phyloP scores from a whole-genome alignment of 2,888 invertebrate species.

The Drosophila fungiperda region DNA sequence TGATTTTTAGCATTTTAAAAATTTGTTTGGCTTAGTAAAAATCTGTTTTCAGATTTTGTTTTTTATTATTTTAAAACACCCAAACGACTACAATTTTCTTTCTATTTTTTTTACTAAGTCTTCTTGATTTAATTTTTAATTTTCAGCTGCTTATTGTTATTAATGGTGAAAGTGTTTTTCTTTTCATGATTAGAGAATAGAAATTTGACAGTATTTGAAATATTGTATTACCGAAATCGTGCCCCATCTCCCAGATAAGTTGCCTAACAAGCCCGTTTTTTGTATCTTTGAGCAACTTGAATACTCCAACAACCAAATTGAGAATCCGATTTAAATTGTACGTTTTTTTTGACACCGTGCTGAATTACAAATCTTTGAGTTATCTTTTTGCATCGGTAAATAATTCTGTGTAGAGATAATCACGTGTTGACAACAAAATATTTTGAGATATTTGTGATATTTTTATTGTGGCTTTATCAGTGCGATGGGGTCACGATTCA shows the following conservation, averaged over 20 bases:
- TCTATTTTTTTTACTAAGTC: too few species aligned
- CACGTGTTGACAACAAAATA: slow-evolving; percentile 36
- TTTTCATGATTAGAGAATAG: background rate
- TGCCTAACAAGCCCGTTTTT: background rate
- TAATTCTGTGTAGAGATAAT: slow-evolving; percentile 27
- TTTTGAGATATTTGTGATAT: slow-evolving; percentile 6
- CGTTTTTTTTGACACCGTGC: background rate
- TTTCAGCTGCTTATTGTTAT: background rate
- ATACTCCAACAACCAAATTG: background rate
- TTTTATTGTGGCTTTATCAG: slow-evolving; percentile 17
- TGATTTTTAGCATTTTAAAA: background rate
- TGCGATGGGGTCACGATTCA: slow-evolving; percentile 16
- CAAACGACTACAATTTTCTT: background rate
- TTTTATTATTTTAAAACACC: background rate
- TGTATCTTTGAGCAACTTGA: background rate
- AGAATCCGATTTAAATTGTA: background rate
- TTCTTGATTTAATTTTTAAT: background rate
- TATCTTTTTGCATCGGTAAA: background rate
- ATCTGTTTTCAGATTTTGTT: background rate
- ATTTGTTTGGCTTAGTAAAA: background rate
- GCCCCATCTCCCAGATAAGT: background rate
- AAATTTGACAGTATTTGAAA: background rate
- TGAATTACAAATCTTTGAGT: background rate
- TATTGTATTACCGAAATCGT: background rate
- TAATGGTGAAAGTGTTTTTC: background rate